Percentiles rank a stretch among this genome's conserved stretches.
Conservation (phyloP, 1,140 invertebrate species). For the Lineus longissimus region DNA sequence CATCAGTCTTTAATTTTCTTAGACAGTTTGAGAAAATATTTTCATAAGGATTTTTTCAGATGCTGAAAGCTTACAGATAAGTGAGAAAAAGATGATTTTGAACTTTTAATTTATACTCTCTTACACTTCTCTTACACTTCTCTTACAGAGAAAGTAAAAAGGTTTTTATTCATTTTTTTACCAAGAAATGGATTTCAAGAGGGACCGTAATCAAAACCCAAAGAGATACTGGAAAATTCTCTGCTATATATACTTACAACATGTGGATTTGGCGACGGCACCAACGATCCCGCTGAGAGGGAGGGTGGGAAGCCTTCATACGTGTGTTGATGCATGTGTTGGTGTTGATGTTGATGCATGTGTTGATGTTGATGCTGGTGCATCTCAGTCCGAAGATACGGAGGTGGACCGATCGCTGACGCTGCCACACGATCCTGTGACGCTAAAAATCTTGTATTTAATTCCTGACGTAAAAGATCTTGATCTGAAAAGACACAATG, state of each 20-base stretch:
- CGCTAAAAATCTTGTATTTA: conserved; percentile 84
- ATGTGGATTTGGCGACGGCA: conserved; percentile 39
- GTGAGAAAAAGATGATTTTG: too few relatives aligned
- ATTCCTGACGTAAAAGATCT: conserved; percentile 82
- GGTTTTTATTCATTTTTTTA: too few relatives aligned
- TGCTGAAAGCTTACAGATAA: too few relatives aligned
- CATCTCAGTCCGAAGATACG: conserved; percentile 67
- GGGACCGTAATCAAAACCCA: too few relatives aligned
- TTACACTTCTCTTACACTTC: too few relatives aligned
- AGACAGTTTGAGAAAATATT: too few relatives aligned
- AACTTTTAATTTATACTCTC: too few relatives aligned
- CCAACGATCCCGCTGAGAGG: conserved; percentile 63
- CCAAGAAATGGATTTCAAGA: too few relatives aligned
- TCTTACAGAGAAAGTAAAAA: too few relatives aligned
- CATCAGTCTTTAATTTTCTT: too few relatives aligned
- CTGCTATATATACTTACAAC: conserved; percentile 38
- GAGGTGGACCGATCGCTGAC: conserved; percentile 57
- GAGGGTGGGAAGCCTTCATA: conserved; percentile 65
- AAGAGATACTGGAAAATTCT: too few relatives aligned
- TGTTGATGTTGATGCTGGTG: conserved; percentile 71
- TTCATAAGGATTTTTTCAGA: too few relatives aligned
- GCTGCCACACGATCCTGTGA: conserved; percentile 65
- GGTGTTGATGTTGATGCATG: conserved; percentile 75
- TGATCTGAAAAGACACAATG: conserved; percentile 38
- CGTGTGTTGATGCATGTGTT: conserved; percentile 74